These are phyloP conservation scores for Mamestra brassicae DNA, from an alignment of 2,888 invertebrate species.

Conservation along the genomic window DNA sequence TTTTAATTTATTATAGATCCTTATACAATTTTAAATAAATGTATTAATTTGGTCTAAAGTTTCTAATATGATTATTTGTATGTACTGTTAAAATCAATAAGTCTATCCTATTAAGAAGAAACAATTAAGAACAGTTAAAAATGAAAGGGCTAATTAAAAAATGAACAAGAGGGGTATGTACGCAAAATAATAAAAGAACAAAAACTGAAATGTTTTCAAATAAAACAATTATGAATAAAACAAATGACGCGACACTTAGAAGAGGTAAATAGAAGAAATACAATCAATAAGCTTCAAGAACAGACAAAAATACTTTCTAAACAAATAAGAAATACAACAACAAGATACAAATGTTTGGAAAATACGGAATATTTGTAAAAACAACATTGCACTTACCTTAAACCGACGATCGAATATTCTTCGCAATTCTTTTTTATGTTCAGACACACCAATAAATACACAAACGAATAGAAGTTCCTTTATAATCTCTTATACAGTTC, in stretches of 20 bases:
- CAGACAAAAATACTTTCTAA: background rate
- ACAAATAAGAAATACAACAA: conserved; percentile 10
- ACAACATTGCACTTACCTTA: conserved; percentile 60
- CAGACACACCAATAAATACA: conserved; percentile 36
- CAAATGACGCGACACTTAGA: conserved; percentile 28
- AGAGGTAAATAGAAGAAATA: conserved; percentile 1
- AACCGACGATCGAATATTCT: conserved; percentile 17
- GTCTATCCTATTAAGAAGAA: background rate
- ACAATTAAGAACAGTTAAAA: background rate
- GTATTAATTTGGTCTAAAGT: no score
- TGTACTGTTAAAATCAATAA: background rate
- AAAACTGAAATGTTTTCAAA: background rate
- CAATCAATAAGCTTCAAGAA: conserved; percentile 13
- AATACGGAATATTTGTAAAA: conserved; percentile 39
- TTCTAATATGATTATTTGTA: no score
- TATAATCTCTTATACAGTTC: background rate
- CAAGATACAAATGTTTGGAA: conserved; percentile 1
- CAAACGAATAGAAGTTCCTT: conserved; percentile 14
- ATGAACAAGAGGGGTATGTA: background rate
- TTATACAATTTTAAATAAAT: no score
- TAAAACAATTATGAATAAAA: conserved; percentile 18
- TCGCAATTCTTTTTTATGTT: conserved; percentile 5
- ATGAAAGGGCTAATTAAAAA: background rate
- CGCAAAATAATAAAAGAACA: background rate
- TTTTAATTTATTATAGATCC: no score